Conservation (phyloP, 2,113 vertebrate species). For the Ia io region DNA sequence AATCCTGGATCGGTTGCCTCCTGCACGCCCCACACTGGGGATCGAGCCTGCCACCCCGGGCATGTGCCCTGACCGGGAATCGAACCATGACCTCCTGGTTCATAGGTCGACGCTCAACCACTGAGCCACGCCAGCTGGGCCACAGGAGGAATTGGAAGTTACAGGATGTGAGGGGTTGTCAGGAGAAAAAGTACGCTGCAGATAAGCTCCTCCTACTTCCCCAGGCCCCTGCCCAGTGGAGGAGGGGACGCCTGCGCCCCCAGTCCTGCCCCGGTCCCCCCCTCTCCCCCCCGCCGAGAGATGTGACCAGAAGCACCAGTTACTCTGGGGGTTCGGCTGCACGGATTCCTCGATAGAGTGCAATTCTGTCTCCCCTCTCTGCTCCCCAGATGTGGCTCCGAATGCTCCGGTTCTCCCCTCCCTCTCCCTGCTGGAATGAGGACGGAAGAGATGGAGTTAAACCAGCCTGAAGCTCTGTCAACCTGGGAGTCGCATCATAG, state of each 20-base stretch:
- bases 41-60: too few relatives aligned
- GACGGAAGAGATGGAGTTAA: background rate
- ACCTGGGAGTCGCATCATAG: background rate
- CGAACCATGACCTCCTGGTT: too few relatives aligned
- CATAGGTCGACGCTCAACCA: too few relatives aligned
- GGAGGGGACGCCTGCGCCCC: fast-evolving
- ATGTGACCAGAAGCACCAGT: background rate
- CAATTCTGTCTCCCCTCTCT: background rate
- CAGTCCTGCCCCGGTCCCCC: fast-evolving
- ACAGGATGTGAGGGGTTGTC: fast-evolving
- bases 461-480: too few relatives aligned
- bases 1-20: too few relatives aligned
- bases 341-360: background rate
- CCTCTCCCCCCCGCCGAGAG: too few relatives aligned
- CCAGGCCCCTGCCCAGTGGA: background rate
- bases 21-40: too few relatives aligned
- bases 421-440: background rate
- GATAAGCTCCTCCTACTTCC: background rate
- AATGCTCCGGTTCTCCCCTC: background rate
- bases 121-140: too few relatives aligned
- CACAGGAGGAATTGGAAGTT: background rate
- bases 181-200: background rate
- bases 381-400: background rate
- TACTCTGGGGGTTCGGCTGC: fast-evolving
- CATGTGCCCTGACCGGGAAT: too few relatives aligned